A percentile compares a stretch with the other conserved stretches of the same genome.
Evolutionary conservation across 2,797 vertebrate species (phyloP).

Genomic region (Chelon labrosus): DNA sequence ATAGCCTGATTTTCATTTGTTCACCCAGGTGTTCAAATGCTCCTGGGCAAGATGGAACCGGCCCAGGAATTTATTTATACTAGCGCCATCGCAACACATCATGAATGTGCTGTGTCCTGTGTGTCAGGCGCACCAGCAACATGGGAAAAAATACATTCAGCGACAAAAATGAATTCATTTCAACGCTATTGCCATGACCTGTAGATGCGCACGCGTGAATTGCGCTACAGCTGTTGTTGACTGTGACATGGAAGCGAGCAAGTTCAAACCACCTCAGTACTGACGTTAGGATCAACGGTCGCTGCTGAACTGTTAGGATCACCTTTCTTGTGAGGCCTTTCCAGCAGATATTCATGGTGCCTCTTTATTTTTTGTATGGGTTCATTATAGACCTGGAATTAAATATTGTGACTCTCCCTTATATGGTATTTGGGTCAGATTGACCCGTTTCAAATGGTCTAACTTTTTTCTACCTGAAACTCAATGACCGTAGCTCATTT

Average conservation of each 20-base stretch:
- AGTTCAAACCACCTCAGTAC: background rate
- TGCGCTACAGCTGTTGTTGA: background rate
- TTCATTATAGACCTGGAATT: no score
- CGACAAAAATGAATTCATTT: background rate
- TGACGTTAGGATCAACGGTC: background rate
- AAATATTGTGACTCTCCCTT: no score
- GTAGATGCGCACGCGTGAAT: background rate
- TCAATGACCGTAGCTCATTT: no score
- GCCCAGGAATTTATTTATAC: background rate
- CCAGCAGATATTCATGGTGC: background rate
- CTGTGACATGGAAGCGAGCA: background rate
- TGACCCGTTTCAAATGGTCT: no score
- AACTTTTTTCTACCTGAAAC: no score
- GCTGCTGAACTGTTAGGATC: background rate
- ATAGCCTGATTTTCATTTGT: slow-evolving; percentile 1
- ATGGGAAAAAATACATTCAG: background rate
- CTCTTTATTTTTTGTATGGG: no score
- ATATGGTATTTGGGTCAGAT: no score
- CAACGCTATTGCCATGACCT: background rate
- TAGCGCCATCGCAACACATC: background rate
- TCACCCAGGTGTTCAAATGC: background rate
- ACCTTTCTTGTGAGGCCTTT: background rate
- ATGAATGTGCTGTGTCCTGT: background rate
- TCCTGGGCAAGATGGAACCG: background rate
- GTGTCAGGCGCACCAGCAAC: background rate